These are phyloP conservation scores for Pseudochirops corinnae DNA, from an alignment of 2,797 vertebrate species.

Conservation along the genomic window DNA sequence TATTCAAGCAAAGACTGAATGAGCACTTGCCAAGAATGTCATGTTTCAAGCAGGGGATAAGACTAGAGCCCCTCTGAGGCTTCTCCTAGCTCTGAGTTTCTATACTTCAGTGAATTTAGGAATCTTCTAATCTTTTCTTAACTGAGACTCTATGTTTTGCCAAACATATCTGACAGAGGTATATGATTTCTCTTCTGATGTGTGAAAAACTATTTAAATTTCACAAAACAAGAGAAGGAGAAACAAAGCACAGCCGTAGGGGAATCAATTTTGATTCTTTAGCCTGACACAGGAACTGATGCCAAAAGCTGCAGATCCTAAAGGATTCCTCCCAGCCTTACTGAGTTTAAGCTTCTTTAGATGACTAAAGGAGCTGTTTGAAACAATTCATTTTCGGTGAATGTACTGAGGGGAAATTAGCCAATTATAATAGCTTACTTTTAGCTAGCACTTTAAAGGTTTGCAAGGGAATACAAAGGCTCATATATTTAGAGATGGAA, in stretches of 20 bases:
- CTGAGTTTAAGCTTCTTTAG: neutral
- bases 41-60: neutral
- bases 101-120: neutral
- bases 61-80: neutral
- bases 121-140: slow-evolving; percentile 10
- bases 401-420: neutral
- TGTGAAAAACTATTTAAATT: slow-evolving; percentile 3
- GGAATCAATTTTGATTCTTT: neutral
- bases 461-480: neutral
- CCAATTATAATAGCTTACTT: slow-evolving; percentile 11
- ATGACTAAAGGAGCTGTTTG: neutral
- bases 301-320: neutral
- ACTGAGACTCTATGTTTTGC: slow-evolving; percentile 37
- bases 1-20: neutral
- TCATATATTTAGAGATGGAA: neutral
- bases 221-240: slow-evolving; percentile 19
- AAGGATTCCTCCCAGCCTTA: neutral
- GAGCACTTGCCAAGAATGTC: neutral
- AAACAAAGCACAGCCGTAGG: slow-evolving; percentile 1
- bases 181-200: neutral
- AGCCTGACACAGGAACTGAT: neutral
- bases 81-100: neutral
- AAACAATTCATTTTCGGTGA: neutral
- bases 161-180: slow-evolving; percentile 2
- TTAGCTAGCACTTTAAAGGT: neutral